These are phyloP conservation scores for Camponotus floridanus DNA, from an alignment of 1,140 invertebrate genomes.

Conservation along the genomic window DNA sequence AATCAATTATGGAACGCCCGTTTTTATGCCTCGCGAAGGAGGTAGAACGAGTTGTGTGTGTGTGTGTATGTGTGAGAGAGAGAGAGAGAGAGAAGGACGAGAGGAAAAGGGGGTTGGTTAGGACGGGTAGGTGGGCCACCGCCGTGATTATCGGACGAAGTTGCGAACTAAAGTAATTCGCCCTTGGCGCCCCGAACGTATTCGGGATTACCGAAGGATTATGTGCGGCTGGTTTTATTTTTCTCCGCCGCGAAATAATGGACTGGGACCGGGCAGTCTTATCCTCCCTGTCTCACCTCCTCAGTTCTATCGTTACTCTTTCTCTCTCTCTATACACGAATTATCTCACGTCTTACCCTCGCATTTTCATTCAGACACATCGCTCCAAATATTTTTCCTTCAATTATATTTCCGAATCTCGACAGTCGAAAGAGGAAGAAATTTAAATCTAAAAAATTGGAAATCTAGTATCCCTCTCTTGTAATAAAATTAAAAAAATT, in stretches of 20 bases:
- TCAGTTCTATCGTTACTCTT: conserved; percentile 33
- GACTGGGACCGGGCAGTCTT: conserved; percentile 20
- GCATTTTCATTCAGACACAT: neutral
- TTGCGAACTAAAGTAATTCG: conserved; percentile 76
- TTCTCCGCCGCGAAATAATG: conserved; percentile 63
- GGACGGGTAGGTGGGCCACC: conserved; percentile 35
- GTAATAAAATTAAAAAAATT: neutral
- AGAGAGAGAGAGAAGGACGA: conserved; percentile 53
- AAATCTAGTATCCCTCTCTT: neutral
- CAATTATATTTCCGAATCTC: conserved; percentile 2
- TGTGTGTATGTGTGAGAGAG: neutral
- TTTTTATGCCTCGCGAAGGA: conserved; percentile 74
- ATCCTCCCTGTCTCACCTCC: neutral
- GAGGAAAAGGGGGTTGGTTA: conserved; percentile 48
- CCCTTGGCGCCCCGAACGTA: conserved; percentile 62
- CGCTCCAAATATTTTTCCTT: neutral
- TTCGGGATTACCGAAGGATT: conserved; percentile 72
- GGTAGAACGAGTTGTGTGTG: conserved; percentile 20
- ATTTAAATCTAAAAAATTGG: conserved; percentile 1
- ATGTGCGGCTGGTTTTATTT: conserved; percentile 66
- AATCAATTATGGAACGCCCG: conserved; percentile 82
- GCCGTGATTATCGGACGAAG: conserved; percentile 73
- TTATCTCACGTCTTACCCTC: conserved; percentile 52
- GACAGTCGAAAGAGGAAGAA: neutral
- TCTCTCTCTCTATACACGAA: conserved; percentile 2